A percentile compares a stretch with the other conserved stretches of the same genome.
phyloP scores from a whole-genome alignment of 1,140 invertebrate species.

The Pinna nobilis region DNA sequence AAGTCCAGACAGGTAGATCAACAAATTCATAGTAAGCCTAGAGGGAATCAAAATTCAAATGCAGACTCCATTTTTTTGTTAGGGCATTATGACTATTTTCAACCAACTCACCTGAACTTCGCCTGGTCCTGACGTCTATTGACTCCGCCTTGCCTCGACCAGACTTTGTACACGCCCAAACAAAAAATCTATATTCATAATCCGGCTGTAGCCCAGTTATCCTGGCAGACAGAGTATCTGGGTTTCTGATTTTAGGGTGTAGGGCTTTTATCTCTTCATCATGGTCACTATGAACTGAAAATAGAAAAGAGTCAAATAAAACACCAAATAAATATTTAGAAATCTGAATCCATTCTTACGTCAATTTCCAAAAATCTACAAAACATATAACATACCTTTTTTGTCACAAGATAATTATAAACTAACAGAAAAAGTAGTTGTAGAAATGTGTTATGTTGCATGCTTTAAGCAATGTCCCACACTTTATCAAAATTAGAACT shows the following conservation, averaged over 20 bases:
- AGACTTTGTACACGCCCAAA: constrained; percentile 63
- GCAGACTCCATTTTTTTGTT: no score
- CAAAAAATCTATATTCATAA: constrained; percentile 64
- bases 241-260: constrained; percentile 61
- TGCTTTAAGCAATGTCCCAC: no score
- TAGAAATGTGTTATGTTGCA: no score
- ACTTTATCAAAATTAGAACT: no score
- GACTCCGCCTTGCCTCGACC: constrained; percentile 53
- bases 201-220: constrained; percentile 62
- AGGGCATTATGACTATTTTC: no score
- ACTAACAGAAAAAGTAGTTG: no score
- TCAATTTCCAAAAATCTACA: neutral
- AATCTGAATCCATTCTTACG: neutral
- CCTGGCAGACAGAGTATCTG: constrained; percentile 58
- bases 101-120: no score
- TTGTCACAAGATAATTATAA: no score
- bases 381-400: no score
- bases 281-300: constrained; percentile 48
- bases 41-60: no score
- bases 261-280: constrained; percentile 54
- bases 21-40: no score
- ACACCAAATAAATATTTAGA: neutral
- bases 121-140: constrained; percentile 60
- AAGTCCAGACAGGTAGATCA: no score
- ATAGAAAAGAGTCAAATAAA: neutral